Evolutionary conservation across 2,113 vertebrate species (phyloP), one percentile per base, ranked within the genome.

Genomic region (Hyperopisus bebe): DNA sequence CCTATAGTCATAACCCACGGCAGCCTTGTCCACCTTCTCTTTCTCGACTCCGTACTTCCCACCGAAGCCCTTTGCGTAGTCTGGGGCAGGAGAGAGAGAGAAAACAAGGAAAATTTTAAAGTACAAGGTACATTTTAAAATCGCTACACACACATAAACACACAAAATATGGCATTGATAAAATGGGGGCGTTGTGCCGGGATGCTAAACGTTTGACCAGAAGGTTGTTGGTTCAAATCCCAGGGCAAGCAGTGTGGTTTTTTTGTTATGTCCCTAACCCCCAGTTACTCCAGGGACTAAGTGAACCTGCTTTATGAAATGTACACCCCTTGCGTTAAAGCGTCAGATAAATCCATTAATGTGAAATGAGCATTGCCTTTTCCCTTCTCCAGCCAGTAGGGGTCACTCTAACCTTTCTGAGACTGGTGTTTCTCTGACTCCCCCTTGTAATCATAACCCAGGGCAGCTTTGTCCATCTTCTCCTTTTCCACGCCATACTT

Each of bases 371-470:
- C 3, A 35, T 10, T 58, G 62, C 62, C 19, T 62, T 50, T 42
- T 87, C n/a, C 27, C 50, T 48, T 88, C 1, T 11, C 31, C 47
- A 35, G n/a, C 70, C 48, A 27, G 35, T 27, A 83, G 88, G 50
- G 31, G 51, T 21, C 39, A 2, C 48, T 84, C 48, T 95, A 92
- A 97, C 97, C 97, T 96, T 92, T 97, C 92, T 98, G 97, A 0
- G 97, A 98, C 90, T 97, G 93, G 0, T 98, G 97, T 90, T 97
- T 98, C 93, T 98, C 97, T 0, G 95, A 94, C 91, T 97, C 94
- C 93, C 95, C 96, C 92, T 96, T 97, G 91, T 98, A 98, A 94
- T 98, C 97, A 1, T 96, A 98, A 3, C 97, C 97, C 89, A 98
- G 47, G 0, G 97, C 97, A 0, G 93, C 95, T 91, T 97, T 98